Percentiles rank a stretch among this genome's conserved stretches.
Conservation (phyloP, 2,888 invertebrate species). For the Apamea anceps region DNA sequence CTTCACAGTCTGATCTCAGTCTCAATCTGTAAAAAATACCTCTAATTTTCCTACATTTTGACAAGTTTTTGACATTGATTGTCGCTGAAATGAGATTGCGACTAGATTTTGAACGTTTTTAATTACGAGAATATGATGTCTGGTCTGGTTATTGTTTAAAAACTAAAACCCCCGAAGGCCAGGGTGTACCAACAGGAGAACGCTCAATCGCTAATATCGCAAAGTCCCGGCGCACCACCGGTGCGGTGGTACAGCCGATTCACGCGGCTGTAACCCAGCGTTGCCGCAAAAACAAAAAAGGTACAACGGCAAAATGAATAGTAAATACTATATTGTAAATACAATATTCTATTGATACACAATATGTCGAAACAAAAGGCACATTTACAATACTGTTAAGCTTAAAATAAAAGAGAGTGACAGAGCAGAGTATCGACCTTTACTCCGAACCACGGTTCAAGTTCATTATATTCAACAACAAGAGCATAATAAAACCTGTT, state of each 20-base stretch:
- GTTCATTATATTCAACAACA: constrained; percentile 63
- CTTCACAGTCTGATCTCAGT: background rate
- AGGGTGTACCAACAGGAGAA: too few relatives aligned
- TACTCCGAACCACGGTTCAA: constrained; percentile 26
- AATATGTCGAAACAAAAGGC: constrained; percentile 10
- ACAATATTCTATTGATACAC: background rate
- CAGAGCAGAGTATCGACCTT: constrained; percentile 9
- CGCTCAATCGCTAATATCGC: too few relatives aligned
- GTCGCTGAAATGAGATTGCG: too few relatives aligned
- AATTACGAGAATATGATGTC: background rate
- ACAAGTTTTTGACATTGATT: too few relatives aligned
- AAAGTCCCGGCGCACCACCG: too few relatives aligned
- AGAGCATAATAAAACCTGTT: constrained; percentile 60
- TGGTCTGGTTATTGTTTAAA: background rate
- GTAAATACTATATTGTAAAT: background rate
- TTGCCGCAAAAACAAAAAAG: background rate
- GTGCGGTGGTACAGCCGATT: too few relatives aligned
- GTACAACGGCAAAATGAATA: background rate
- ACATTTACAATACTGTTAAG: too few relatives aligned
- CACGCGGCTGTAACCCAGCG: too few relatives aligned
- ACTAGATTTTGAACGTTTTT: background rate
- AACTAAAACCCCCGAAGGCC: too few relatives aligned
- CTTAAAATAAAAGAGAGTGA: background rate
- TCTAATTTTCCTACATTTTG: too few relatives aligned
- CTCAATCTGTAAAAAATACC: background rate